Percentiles rank a stretch among this genome's conserved stretches.
phyloP scores from a whole-genome alignment of 1,140 invertebrate genomes.

The Andrena cerasifolii region DNA sequence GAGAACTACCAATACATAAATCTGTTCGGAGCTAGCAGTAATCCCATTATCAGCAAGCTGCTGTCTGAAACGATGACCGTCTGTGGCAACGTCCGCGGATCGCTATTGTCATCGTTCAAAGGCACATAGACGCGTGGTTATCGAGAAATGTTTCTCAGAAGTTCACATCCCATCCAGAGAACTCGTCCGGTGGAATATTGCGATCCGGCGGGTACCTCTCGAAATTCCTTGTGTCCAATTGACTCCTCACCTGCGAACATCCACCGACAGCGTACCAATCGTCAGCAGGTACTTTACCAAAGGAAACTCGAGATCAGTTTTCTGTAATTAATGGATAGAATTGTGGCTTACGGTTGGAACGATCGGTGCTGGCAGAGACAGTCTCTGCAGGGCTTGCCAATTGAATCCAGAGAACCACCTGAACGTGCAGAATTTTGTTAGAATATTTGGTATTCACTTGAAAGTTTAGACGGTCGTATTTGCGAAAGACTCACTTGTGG shows the following conservation, averaged over 20 bases:
- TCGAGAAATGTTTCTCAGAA: no score
- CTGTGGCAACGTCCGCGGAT: background rate
- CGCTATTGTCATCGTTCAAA: background rate
- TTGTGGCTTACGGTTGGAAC: conserved; percentile 86
- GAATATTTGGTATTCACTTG: background rate
- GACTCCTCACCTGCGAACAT: conserved; percentile 77
- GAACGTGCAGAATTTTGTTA: conserved; percentile 51
- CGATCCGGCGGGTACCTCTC: conserved; percentile 84
- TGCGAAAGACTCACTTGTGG: conserved; percentile 88
- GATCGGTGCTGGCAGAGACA: conserved; percentile 90
- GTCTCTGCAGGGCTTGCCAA: conserved; percentile 91
- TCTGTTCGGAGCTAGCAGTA: background rate
- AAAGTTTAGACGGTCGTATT: background rate
- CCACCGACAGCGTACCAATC: background rate
- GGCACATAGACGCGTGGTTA: no score
- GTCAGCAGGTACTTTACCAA: background rate
- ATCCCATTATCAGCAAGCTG: background rate
- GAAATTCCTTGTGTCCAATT: conserved; percentile 84
- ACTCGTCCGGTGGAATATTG: conserved; percentile 84
- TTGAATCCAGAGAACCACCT: conserved; percentile 97
- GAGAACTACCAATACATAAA: background rate
- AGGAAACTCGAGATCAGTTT: no score
- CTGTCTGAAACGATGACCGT: background rate
- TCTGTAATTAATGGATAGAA: background rate
- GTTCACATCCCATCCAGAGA: conserved; percentile 85